A percentile compares a stretch with the other conserved stretches of the same genome.
These are phyloP conservation scores for Orchesella flavescens DNA, from an alignment of 2,888 invertebrate genomes.

Conservation along the genomic window DNA sequence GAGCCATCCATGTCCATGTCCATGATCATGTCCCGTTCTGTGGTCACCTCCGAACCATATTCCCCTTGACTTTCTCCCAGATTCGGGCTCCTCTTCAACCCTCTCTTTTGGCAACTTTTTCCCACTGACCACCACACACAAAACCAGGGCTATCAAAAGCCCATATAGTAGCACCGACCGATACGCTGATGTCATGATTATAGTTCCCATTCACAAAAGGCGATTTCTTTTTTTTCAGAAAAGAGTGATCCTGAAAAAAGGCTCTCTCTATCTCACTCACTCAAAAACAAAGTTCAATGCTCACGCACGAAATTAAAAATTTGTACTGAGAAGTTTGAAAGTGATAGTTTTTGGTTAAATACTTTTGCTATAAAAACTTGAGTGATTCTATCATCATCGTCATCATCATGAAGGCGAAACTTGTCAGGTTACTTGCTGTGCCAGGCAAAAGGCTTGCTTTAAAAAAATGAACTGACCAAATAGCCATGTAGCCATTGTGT, in stretches of 20 bases:
- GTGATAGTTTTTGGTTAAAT: constrained; percentile 63
- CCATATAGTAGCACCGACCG: constrained; percentile 14
- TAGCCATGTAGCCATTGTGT: neutral
- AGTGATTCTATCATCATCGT: constrained; percentile 51
- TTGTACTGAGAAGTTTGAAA: constrained; percentile 60
- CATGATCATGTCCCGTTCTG: constrained; percentile 35
- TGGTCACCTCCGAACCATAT: constrained; percentile 40
- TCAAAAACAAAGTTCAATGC: constrained; percentile 52
- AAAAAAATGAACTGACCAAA: neutral
- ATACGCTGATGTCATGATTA: constrained; percentile 34
- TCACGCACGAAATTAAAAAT: constrained; percentile 60
- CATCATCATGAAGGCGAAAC: constrained; percentile 51
- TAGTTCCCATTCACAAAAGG: constrained; percentile 30
- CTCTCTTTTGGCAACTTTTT: constrained; percentile 6
- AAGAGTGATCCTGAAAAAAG: constrained; percentile 43
- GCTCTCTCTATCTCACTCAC: constrained; percentile 34
- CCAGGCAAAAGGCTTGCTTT: neutral
- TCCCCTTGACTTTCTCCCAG: constrained; percentile 42
- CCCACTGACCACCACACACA: constrained; percentile 46
- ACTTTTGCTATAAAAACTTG: constrained; percentile 60
- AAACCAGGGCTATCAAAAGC: constrained; percentile 32
- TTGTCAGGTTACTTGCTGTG: constrained; percentile 54
- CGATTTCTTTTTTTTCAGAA: constrained; percentile 55
- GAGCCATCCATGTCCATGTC: constrained; percentile 64
- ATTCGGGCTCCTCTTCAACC: neutral